Evolutionary conservation across 2,888 invertebrate genomes (phyloP), one percentile per base, ranked within the genome.

Genomic region (Ommatoiulus sabulosus): DNA sequence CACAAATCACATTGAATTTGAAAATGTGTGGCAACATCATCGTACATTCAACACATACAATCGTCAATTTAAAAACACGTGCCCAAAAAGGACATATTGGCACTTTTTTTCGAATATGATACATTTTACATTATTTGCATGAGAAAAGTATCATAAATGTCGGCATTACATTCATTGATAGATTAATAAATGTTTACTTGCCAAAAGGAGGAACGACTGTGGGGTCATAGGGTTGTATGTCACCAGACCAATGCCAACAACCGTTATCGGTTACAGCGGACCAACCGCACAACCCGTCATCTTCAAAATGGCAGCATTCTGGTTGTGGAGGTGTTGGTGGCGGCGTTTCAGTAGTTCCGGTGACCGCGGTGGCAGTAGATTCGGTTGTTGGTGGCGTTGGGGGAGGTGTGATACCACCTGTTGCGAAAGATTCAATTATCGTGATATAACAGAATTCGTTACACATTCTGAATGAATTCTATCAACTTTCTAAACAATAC

Each of bases 241-340:
- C 15, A 35, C 84, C 84, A 35, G 84, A 84, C 84, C 84, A 84
- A 20, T 84, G 84, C 84, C 84, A 84, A 35, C 84, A 5, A n/a
- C n/a, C n/a, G 43, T 20, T 84, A n/a, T 24, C 12, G 7, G 10
- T 8, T 35, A n/a, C 24, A 35, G n/a, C n/a, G 24, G 84, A 35
- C 84, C 84, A 84, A 3, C 84, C 84, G 15, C 84, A 84, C 84
- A 84, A 3, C 10, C n/a, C 15, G 0, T 7, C 20, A 12, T 24
- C 12, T 84, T 84, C 84, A 43, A 84, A 84, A 24, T 84, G 35
- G 3, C 84, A 84, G n/a, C 84, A 84, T 17, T 84, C 5, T 17
- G 3, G 0, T 1, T n/a, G n/a, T n/a, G n/a, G n/a, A n/a, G 52
- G 52, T 52, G 0, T 1, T 52, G 52, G 52, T 52, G 52, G 12